Base-by-base conservation (phyloP, 2,888 invertebrate genomes). In the Ditylenchus weischeri region DNA sequence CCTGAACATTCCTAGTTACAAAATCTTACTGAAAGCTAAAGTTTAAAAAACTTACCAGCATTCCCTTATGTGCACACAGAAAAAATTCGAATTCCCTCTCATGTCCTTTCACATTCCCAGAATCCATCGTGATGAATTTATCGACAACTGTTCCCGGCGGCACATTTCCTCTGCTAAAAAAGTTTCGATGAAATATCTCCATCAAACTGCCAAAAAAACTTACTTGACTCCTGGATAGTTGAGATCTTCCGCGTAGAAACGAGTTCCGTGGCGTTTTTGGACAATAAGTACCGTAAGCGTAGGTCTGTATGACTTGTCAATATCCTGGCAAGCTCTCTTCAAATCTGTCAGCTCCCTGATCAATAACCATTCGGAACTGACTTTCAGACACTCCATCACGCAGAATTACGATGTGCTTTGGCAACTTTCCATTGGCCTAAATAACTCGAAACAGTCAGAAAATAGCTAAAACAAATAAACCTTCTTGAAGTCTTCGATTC, bases 101-200 rank as follows among this genome's bases (percentile, higher is more conserved):
- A 29, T 2, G 29, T 5, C 29, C 29, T 5, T 29, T 29, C 29
- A 29, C 29, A 62, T 73, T 76, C 62, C 59, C 18, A 19, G 13
- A 10, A 1, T 35, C 43, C 10, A 7, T 62, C 49, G 69, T 66
- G 36, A 71, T 71, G 64, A 15, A 54, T 11, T 62, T 67, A 62
- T 81, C 81, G 19, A 82, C 75, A 18, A 76, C 68, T 2, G 77
- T 78, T 43, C 81, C 81, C 0, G 80, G 77, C 47, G 68, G 73
- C 19, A 79, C 50, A 65, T 80, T 80, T 49, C 66, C 65, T 35
- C 72, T 69, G n/a, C 69, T 69, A 21, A 5, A 68, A 71, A 13
- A 15, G 11, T 6, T 21, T 54, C 13, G 10, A 23, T 10, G 21
- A 18, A 54, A 54, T 13, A 54, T 59, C 63, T 68, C 10, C 18